These are phyloP conservation scores for Oostethus manadensis DNA, from an alignment of 2,113 vertebrate genomes.

Conservation along the genomic window DNA sequence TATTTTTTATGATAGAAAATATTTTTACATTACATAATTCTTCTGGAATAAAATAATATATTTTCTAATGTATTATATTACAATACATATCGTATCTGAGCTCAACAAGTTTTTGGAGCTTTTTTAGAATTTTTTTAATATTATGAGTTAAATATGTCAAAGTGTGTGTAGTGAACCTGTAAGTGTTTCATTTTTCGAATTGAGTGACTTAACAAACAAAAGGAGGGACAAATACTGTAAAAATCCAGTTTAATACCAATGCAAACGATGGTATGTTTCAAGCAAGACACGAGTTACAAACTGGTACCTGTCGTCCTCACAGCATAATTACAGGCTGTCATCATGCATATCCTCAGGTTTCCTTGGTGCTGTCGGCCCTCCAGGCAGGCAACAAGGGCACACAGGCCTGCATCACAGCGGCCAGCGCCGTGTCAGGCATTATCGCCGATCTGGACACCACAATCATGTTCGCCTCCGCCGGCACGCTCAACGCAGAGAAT, in stretches of 20 bases:
- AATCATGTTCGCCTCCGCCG: constrained; percentile 97
- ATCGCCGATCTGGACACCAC: constrained; percentile 97
- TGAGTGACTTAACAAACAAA: too few relatives aligned
- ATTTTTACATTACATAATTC: not conserved
- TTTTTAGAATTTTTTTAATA: too few relatives aligned
- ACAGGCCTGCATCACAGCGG: constrained; percentile 95
- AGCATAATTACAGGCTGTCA: constrained; percentile 11
- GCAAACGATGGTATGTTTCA: not conserved
- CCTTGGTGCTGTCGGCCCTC: constrained; percentile 90
- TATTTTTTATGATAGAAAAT: not conserved
- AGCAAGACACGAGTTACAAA: not conserved
- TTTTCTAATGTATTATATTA: too few relatives aligned
- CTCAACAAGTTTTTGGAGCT: too few relatives aligned
- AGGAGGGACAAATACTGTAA: too few relatives aligned
- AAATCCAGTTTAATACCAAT: not conserved
- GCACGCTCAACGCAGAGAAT: constrained; percentile 92
- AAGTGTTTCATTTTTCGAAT: too few relatives aligned
- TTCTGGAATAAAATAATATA: too few relatives aligned
- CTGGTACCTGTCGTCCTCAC: constrained; percentile 1
- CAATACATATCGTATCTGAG: too few relatives aligned
- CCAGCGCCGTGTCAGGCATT: constrained; percentile 92
- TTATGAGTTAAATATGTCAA: too few relatives aligned
- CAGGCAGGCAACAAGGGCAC: constrained; percentile 98
- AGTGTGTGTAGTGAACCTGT: too few relatives aligned
- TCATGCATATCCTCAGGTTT: constrained; percentile 76